Evolutionary conservation across 2,888 invertebrate genomes (phyloP).

Genomic region (Xanthorhoe designata): DNA sequence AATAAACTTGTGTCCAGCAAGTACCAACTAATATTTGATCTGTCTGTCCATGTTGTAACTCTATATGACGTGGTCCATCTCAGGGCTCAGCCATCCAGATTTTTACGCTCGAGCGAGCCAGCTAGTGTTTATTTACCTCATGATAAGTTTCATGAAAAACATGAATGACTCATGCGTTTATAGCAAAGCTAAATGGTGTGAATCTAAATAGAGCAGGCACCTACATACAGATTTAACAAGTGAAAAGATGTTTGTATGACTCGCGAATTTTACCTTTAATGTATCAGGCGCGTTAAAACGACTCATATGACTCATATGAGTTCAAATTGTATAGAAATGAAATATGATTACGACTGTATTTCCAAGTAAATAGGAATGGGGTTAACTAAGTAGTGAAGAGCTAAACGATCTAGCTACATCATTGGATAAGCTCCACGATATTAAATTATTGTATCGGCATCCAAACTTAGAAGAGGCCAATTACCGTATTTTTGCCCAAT

Average conservation of each 20-base stretch:
- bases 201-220: neutral
- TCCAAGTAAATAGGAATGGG: too few relatives aligned
- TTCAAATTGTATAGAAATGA: too few relatives aligned
- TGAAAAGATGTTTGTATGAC: neutral
- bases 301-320: too few relatives aligned
- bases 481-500: too few relatives aligned
- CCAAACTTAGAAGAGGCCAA: too few relatives aligned
- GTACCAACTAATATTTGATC: neutral
- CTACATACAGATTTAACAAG: neutral
- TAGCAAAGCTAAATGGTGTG: neutral
- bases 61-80: neutral
- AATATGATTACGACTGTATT: too few relatives aligned
- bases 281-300: too few relatives aligned
- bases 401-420: too few relatives aligned
- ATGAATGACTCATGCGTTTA: slow-evolving; percentile 1
- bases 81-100: slow-evolving; percentile 9
- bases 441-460: too few relatives aligned
- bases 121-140: slow-evolving; percentile 11
- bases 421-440: too few relatives aligned
- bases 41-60: slow-evolving; percentile 9
- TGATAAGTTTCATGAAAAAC: slow-evolving; percentile 13
- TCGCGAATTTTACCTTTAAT: too few relatives aligned
- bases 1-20: neutral
- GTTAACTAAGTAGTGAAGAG: too few relatives aligned
- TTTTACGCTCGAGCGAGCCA: neutral